Percentiles rank a stretch among this genome's conserved stretches.
These are phyloP conservation scores for Zeuzera pyrina DNA, from an alignment of 2,888 invertebrate species.

Conservation along the genomic window DNA sequence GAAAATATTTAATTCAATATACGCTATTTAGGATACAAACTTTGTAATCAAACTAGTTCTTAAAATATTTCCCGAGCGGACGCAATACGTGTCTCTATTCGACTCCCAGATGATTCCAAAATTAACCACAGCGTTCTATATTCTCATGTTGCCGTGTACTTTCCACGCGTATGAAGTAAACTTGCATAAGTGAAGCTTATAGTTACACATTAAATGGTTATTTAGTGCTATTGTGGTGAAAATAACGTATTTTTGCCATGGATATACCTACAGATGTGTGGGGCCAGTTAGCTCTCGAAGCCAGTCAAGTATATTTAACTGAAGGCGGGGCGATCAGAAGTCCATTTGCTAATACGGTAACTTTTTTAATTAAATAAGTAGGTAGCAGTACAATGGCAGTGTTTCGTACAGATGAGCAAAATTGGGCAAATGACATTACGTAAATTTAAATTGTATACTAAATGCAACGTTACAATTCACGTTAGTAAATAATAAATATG, in stretches of 20 bases:
- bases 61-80: conserved; percentile 31
- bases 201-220: conserved; percentile 23
- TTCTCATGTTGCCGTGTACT: conserved; percentile 37
- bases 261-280: conserved; percentile 86
- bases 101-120: conserved; percentile 66
- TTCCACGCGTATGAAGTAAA: conserved; percentile 43
- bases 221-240: conserved; percentile 27
- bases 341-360: conserved; percentile 90
- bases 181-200: conserved; percentile 10
- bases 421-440: too few relatives aligned
- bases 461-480: too few relatives aligned
- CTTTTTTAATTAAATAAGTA: too few relatives aligned
- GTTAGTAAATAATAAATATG: too few relatives aligned
- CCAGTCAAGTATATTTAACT: conserved; percentile 87
- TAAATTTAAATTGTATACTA: too few relatives aligned
- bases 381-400: too few relatives aligned
- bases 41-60: conserved; percentile 20
- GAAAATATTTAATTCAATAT: too few relatives aligned
- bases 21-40: too few relatives aligned
- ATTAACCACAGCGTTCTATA: conserved; percentile 61
- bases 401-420: too few relatives aligned
- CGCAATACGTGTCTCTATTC: conserved; percentile 28
- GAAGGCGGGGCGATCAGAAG: conserved; percentile 85
- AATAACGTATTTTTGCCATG: conserved; percentile 50
- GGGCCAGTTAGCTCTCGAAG: conserved; percentile 91